Evolutionary conservation across 2,113 vertebrate species (phyloP).

Genomic region (Falcunculus frontatus): DNA sequence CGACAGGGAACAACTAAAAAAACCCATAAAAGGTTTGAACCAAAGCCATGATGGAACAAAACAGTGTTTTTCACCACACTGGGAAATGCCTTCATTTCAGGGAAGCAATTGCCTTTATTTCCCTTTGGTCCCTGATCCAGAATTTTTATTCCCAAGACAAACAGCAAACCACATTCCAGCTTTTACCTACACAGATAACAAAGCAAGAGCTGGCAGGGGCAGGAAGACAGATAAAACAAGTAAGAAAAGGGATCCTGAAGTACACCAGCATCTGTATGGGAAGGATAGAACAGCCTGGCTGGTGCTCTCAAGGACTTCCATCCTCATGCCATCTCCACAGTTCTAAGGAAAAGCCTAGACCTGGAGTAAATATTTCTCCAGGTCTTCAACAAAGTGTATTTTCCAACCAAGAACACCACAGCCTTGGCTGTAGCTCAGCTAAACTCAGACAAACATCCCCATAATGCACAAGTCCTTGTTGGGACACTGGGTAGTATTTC

Average conservation of each 20-base stretch:
- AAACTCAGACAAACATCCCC: neutral
- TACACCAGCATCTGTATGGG: neutral
- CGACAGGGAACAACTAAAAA: neutral
- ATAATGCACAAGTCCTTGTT: neutral
- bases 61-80: neutral
- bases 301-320: neutral
- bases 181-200: neutral
- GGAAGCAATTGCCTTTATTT: neutral
- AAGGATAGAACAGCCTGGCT: neutral
- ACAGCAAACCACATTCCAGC: neutral
- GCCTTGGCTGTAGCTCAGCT: neutral
- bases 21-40: neutral
- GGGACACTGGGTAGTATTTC: neutral
- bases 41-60: neutral
- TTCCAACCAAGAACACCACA: neutral
- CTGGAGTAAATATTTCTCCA: neutral
- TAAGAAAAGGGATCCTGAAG: neutral
- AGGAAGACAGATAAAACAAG: neutral
- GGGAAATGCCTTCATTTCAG: neutral
- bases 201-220: neutral
- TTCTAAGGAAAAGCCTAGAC: neutral
- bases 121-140: accelerated
- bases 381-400: neutral
- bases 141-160: neutral
- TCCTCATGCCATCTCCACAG: neutral